Evolutionary conservation across 1,140 invertebrate species (phyloP).

Genomic region (Drosophila tropicalis): DNA sequence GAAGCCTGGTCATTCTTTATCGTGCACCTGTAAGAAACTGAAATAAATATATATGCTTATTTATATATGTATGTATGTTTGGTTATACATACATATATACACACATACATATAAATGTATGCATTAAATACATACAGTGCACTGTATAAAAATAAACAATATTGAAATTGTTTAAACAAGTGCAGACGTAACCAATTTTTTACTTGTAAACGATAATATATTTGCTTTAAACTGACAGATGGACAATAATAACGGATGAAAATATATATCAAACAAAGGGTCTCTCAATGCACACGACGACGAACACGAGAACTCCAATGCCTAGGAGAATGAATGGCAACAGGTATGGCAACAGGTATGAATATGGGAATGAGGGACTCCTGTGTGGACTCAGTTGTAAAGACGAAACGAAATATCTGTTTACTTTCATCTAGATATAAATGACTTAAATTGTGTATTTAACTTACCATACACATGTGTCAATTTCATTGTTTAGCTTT

Average conservation of each 20-base stretch:
- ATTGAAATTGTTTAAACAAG: conserved; percentile 72
- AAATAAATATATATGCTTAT: conserved; percentile 32
- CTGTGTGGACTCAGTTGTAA: conserved; percentile 74
- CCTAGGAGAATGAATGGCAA: conserved; percentile 9
- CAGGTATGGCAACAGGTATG: neutral
- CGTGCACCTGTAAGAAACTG: conserved; percentile 64
- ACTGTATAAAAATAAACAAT: conserved; percentile 11
- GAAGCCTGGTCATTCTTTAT: conserved; percentile 51
- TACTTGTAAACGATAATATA: conserved; percentile 53
- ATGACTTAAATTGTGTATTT: conserved; percentile 53
- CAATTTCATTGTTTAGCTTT: conserved; percentile 58
- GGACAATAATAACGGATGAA: conserved; percentile 48
- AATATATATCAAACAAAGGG: conserved; percentile 68
- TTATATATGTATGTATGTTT: conserved; percentile 6
- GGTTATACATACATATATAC: neutral
- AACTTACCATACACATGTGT: conserved; percentile 73
- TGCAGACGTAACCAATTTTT: conserved; percentile 74
- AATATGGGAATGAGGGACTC: conserved; percentile 15
- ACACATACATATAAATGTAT: neutral
- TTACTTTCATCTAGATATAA: conserved; percentile 36
- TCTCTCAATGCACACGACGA: conserved; percentile 54
- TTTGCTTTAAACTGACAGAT: conserved; percentile 73
- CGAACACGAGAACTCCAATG: neutral
- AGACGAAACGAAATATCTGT: conserved; percentile 60
- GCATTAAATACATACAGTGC: conserved; percentile 9